phyloP scores from a whole-genome alignment of 2,797 vertebrate species.

The Anabas testudineus region DNA sequence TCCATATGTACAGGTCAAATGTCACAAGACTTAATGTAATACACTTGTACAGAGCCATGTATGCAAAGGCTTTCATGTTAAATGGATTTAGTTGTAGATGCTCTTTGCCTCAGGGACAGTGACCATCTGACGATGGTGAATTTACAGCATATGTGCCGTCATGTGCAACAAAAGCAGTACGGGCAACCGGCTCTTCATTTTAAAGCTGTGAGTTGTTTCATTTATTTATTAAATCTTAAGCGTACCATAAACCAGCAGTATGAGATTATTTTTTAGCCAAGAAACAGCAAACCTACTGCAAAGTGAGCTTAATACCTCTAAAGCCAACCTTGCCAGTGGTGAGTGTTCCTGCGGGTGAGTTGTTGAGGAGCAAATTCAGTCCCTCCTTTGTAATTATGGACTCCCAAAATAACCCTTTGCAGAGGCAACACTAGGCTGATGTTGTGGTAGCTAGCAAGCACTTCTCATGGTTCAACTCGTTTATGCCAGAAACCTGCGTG shows the following conservation, averaged over 20 bases:
- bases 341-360: slow-evolving; percentile 59
- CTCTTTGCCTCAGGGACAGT: slow-evolving; percentile 16
- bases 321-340: slow-evolving; percentile 40
- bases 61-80: slow-evolving; percentile 41
- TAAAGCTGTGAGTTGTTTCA: not conserved
- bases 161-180: slow-evolving; percentile 11
- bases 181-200: slow-evolving; percentile 3
- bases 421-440: slow-evolving; percentile 43
- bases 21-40: slow-evolving; percentile 3
- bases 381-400: slow-evolving; percentile 88
- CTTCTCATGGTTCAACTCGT: slow-evolving; percentile 23
- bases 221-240: slow-evolving; percentile 12
- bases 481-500: slow-evolving; percentile 27
- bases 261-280: slow-evolving; percentile 9
- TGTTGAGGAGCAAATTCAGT: slow-evolving; percentile 63
- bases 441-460: slow-evolving; percentile 45
- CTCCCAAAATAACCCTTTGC: slow-evolving; percentile 85
- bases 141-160: not conserved
- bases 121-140: slow-evolving; percentile 48
- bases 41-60: slow-evolving; percentile 20
- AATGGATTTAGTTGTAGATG: slow-evolving; percentile 28
- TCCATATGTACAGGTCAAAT: slow-evolving; percentile 3
- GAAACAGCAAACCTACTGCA: not conserved
- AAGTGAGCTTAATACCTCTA: slow-evolving; percentile 39
- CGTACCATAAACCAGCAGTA: slow-evolving; percentile 7